Evolutionary conservation across 2,888 invertebrate genomes (phyloP).

Genomic region (Psylliodes chrysocephalus): DNA sequence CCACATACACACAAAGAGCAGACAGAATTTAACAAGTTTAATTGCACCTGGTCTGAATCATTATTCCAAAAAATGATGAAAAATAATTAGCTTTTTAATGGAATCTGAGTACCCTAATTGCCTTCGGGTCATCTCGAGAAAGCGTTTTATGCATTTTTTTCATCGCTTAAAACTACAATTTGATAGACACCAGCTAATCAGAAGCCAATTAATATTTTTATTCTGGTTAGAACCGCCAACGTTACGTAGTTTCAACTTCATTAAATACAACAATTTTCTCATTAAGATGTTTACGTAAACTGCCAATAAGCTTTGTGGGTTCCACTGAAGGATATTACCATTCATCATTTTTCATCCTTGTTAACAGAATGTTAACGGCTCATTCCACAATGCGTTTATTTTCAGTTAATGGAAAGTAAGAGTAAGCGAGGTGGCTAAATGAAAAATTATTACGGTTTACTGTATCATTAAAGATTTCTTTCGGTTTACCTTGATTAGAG

Average conservation of each 20-base stretch:
- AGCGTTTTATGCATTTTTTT: no score
- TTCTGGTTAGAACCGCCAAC: neutral
- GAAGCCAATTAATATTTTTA: constrained; percentile 3
- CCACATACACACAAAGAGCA: no score
- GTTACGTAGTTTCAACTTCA: constrained; percentile 8
- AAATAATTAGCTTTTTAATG: no score
- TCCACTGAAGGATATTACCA: constrained; percentile 16
- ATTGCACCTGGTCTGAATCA: no score
- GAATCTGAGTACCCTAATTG: no score
- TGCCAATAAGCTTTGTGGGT: constrained; percentile 15
- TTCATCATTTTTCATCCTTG: constrained; percentile 17
- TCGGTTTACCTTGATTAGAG: neutral
- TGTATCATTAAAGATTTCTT: neutral
- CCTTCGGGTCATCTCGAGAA: no score
- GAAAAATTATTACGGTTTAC: neutral
- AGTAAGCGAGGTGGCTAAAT: constrained; percentile 1
- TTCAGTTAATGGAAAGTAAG: constrained; percentile 3
- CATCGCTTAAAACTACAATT: no score
- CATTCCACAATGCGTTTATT: neutral
- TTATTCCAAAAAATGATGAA: no score
- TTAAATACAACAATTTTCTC: constrained; percentile 12
- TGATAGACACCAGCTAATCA: neutral
- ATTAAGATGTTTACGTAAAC: constrained; percentile 17
- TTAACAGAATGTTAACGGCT: constrained; percentile 12
- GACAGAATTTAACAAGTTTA: no score